Base-by-base conservation (phyloP, 2,797 vertebrate genomes). In the Tympanoctomys barrerae region DNA sequence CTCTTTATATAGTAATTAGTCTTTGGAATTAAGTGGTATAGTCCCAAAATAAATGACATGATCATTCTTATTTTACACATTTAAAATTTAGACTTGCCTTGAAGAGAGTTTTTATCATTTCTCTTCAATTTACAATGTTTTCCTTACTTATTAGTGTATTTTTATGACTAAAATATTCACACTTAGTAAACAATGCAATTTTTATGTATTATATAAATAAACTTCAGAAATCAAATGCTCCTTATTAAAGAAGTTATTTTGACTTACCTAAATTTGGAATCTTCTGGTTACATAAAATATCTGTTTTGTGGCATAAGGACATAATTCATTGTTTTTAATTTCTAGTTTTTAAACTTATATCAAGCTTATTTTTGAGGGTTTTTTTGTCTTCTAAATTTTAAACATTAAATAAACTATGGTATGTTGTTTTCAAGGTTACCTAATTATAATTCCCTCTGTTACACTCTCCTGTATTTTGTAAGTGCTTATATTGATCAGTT, bases 31-130 rank as follows among this genome's bases (percentile, higher is more conserved):
- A 87, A 91, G 97, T 96, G 85, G 94, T 92, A 97, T 90, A 97
- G 94, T 96, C 95, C 97, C 97, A 93, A 97, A 6, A 24, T 11
- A 61, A 0, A 80, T 83, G 90, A 96, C 95, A 98, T 97, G 93
- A 97, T 92, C 87, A 61, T 96, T 98, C 87, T 88, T 97, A 89
- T 90, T 97, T 96, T 98, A 88, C 21, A 78, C 94, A 98, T 96
- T 93, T 97, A 96, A 94, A 97, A 97, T 97, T 97, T 97, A 97
- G 82, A 83, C 90, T 68, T 97, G 54, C 91, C 96, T 91, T 77
- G 94, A 91, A 96, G 89, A 11, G 46, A 89, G 33, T 95, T 93
- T 96, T 96, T 90, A 97, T 96, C 42, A 96, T 87, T 49, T 68
- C 5, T 79, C 54, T 84, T 2, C 6, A 89, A 81, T 97, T 97